A percentile compares a stretch with the other conserved stretches of the same genome.
phyloP scores from a whole-genome alignment of 35 echinoderm and acorn worm genomes.

The Ophioderma brevispina region DNA sequence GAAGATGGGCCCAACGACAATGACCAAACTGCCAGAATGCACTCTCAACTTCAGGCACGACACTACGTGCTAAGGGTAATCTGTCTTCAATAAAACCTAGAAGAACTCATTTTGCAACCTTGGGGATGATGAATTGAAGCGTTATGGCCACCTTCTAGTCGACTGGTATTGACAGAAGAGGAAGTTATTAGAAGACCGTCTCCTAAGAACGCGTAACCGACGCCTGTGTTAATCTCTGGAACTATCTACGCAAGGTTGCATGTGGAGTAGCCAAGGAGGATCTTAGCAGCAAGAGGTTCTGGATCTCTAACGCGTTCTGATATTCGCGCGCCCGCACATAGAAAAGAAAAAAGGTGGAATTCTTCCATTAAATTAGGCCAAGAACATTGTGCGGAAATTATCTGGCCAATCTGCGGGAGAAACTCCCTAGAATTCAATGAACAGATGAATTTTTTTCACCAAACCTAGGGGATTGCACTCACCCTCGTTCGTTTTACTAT shows the following conservation, averaged over 20 bases:
- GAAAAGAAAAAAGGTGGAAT: constrained; percentile 29
- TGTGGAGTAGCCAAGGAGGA: not conserved
- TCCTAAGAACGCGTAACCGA: not conserved
- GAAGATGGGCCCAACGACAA: not conserved
- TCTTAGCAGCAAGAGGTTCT: not conserved
- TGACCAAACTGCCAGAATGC: not conserved
- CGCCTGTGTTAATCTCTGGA: constrained; percentile 19
- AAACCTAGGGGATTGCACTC: not conserved
- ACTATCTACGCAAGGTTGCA: constrained; percentile 1
- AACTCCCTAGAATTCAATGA: not conserved
- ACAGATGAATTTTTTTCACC: not conserved
- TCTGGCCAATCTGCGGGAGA: constrained; percentile 25
- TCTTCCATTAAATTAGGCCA: constrained; percentile 53
- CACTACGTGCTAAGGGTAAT: not conserved
- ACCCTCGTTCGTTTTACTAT: not conserved
- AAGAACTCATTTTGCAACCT: not conserved
- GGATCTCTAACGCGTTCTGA: not conserved
- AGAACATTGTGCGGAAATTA: constrained; percentile 47
- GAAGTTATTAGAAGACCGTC: constrained; percentile 7
- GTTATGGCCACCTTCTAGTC: not conserved
- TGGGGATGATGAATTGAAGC: not conserved
- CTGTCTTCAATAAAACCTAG: not conserved
- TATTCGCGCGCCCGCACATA: not conserved
- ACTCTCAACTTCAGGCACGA: not conserved
- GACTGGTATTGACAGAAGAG: constrained; percentile 34